Conservation (phyloP, 2,797 vertebrate species). For the Pseudochirops cupreus region DNA sequence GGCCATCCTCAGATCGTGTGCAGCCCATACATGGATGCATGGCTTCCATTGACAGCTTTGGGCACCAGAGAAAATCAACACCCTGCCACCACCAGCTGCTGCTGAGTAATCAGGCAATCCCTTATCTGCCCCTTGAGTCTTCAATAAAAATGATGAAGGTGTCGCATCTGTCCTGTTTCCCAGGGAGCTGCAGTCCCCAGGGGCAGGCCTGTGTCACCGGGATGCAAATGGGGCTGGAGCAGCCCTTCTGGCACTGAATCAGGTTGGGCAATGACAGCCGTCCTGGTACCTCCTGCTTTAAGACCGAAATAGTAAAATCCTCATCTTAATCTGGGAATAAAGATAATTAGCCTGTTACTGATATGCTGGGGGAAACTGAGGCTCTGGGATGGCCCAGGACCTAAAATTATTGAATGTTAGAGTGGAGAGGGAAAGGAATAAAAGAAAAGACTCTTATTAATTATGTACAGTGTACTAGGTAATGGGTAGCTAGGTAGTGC, state of each 20-base stretch:
- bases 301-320: too few species aligned
- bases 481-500: background rate
- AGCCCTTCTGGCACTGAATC: background rate
- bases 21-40: background rate
- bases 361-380: background rate
- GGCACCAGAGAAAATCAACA: background rate
- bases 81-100: background rate
- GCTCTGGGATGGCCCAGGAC: background rate
- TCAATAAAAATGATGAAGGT: background rate
- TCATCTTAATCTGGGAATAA: background rate
- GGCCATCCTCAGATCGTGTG: background rate
- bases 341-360: background rate
- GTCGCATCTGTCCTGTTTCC: background rate
- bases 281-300: background rate
- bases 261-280: background rate
- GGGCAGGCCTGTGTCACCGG: background rate
- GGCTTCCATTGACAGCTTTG: background rate
- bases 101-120: background rate
- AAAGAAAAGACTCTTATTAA: background rate
- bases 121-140: background rate
- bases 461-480: background rate
- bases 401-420: background rate
- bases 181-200: background rate
- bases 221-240: background rate
- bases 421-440: background rate